Evolutionary conservation across 1,140 invertebrate genomes (phyloP), one percentile per base, ranked within the genome.

Genomic region (Bactericera cockerelli): DNA sequence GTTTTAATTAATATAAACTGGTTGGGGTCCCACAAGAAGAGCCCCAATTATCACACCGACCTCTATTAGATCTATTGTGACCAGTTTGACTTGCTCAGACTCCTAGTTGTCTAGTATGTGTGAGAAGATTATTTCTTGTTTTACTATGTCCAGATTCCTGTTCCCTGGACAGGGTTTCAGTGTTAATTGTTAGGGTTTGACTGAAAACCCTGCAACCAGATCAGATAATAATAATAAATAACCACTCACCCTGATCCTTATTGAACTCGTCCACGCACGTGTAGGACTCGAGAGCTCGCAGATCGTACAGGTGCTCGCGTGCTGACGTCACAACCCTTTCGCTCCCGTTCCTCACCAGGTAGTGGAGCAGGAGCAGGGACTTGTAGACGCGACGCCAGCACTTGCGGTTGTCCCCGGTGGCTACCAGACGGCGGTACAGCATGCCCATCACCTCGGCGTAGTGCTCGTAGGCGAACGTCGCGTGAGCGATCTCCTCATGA

Each of bases 381-480:
- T 99, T 99, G 69, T 99, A 99, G 10, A 92, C 93, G 69, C 93
- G 77, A 61, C 96, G 76, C 93, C 96, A 99, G 68, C 96, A 95
- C 63, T 86, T 81, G 72, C 93, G 90, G 74, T 95, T 98, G 68
- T 99, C 95, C 4, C 28, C 28, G 28, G 28, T 31, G 73, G 94
- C 90, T 62, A 99, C 77, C 93, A 99, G 97, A 64, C 96, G 74
- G 71, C 96, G 91, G 96, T 96, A 99, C 54, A 99, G 75, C 95
- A 99, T 96, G 25, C 87, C 89, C 91, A 95, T 94, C 21, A 93
- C 89, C 75, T 93, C 90, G 8, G 90, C 89, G 76, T 93, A 93
- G 68, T 93, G 83, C 74, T 98, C 94, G 73, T 97, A 98, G n/a
- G 93, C 94, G 75, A 96, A 98, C 58, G 96, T 99, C 61, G 90